A percentile compares a stretch with the other conserved stretches of the same genome.
These are phyloP conservation scores for Drosophila nikananu DNA, from an alignment of 1,140 invertebrate species.

Conservation along the genomic window DNA sequence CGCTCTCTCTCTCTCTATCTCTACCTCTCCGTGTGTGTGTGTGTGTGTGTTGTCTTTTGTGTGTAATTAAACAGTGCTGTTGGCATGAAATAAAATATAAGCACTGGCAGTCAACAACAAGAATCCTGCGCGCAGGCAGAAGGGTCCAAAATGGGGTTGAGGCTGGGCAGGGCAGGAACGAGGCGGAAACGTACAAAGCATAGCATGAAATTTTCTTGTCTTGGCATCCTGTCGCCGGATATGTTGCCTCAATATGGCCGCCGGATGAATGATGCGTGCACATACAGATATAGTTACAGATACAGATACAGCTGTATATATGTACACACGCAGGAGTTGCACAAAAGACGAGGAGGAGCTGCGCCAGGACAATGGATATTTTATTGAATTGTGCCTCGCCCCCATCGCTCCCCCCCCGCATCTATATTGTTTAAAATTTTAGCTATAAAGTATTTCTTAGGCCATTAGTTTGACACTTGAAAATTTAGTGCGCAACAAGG, in stretches of 20 bases:
- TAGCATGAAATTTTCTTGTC: constrained; percentile 83
- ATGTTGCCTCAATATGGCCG: constrained; percentile 83
- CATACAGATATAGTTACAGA: constrained; percentile 52
- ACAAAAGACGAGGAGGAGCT: constrained; percentile 25
- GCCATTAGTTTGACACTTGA: constrained; percentile 83
- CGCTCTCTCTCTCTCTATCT: not conserved
- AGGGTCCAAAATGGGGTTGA: constrained; percentile 12
- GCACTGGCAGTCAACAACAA: constrained; percentile 60
- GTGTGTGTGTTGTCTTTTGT: constrained; percentile 76
- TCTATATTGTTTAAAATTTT: constrained; percentile 80
- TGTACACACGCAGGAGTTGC: constrained; percentile 14
- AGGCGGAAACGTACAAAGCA: constrained; percentile 79
- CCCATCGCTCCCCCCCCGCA: constrained; percentile 13
- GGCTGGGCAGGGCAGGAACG: constrained; percentile 1
- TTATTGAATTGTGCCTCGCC: constrained; percentile 75
- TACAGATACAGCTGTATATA: constrained; percentile 11
- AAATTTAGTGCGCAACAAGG: constrained; percentile 72
- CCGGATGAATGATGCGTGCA: constrained; percentile 80
- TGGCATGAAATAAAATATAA: constrained; percentile 83
- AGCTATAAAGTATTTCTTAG: constrained; percentile 83
- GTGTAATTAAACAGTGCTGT: constrained; percentile 83
- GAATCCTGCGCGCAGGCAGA: constrained; percentile 25
- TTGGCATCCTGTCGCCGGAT: constrained; percentile 82
- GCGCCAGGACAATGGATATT: constrained; percentile 70
- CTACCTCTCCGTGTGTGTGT: constrained; percentile 20